These are phyloP conservation scores for mouse (Mus musculus) DNA, from an alignment of 2,113 vertebrate genomes.

Conservation along the genomic window GRCm39 chr10:123233501-123234000, in stretches of 20 bases:
- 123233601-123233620: not conserved
- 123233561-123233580: conserved; percentile 60
- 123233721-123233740: conserved; percentile 52
- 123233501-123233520: not conserved
- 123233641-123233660: not conserved
- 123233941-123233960: conserved; percentile 35
- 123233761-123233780: conserved; percentile 45
- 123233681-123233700: not conserved
- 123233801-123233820: not conserved
- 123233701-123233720: not conserved
- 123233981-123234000: conserved; percentile 27
- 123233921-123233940: conserved; percentile 61
- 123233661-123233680: not conserved
- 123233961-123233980: conserved; percentile 52
- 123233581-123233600: not conserved
- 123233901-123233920: conserved; percentile 67
- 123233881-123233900: conserved; percentile 61
- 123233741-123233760: conserved; percentile 30
- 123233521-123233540: conserved; percentile 14
- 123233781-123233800: conserved; percentile 19
- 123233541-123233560: conserved; percentile 42
- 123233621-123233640: too few relatives aligned
- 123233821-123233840: conserved; percentile 39
- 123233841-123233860: conserved; percentile 64
- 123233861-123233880: conserved; percentile 61